Base-by-base conservation (phyloP, 1,140 invertebrate genomes). In the Drosophila bocqueti region DNA sequence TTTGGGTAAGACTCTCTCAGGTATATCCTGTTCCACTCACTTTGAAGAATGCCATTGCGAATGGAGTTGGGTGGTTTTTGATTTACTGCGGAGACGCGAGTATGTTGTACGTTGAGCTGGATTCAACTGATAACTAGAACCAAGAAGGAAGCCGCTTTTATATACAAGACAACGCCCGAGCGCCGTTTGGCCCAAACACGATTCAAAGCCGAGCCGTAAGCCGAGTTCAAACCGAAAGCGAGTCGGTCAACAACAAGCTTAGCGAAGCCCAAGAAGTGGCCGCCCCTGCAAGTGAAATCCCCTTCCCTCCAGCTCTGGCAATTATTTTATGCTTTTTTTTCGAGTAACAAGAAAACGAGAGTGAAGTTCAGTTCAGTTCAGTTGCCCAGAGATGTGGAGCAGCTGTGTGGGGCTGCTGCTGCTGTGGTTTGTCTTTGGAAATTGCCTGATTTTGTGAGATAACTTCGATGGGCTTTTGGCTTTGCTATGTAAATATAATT, bases 71-170 rank as follows among this genome's bases (percentile, higher is more conserved):
- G 26, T 26, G 24, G 21, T 3, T 54, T 43, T 59, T 49, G 15
- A 6, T 55, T 76, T 78, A 60, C 24, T 24, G 42, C 42, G 63
- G 34, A 76, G 79, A 71, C 83, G 82, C 67, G 82, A 42, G 68
- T 91, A 57, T 71, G 79, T 75, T 77, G 81, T 67, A 90, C 74
- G 78, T 87, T 86, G 79, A 86, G 83, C 85, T 92, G 85, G 68
- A 92, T 85, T 85, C 91, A 92, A 92, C 91, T 92, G 91, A 92
- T 92, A 92, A 92, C 91, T 92, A 92, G 91, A 92, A 92, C 91
- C 91, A 84, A 92, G 91, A 92, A 92, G 91, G 89, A 92, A 91
- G 77, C 86, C 83, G 91, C 89, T 91, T 91, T 91, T 92, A 92
- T 92, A 92, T 91, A 89, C 74, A 84, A 89, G 91, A 82, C 91